Evolutionary conservation across 2,888 invertebrate genomes (phyloP), one percentile per base, ranked within the genome.

Genomic region (Noctuana brunneofusca): DNA sequence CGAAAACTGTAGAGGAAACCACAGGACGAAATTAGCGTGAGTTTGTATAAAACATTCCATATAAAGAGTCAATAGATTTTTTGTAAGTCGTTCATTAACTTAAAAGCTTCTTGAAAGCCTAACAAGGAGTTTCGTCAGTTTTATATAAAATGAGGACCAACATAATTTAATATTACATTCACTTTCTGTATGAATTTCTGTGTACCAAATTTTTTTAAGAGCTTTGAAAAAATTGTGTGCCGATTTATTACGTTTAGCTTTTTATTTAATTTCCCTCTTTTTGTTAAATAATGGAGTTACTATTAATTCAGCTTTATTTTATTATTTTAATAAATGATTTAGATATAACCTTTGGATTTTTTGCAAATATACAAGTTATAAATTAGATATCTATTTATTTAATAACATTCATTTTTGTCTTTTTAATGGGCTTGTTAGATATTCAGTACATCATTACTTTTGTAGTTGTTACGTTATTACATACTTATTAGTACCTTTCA

Each of bases 111-210:
- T 89, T 81, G 86, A 86, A 86, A 88, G 87, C 87, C 82, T 84
- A 87, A 89, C 86, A 89, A 89, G 87, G 78, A 82, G 86, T 86
- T 85, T 85, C 87, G 86, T 88, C 88, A 87, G 88, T 87, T 86
- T 87, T 84, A 81, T 74, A 76, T 78, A 87, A 87, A 89, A 87
- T 79, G 83, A 83, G 84, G 80, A 80, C 82, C 83, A 87, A 87
- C 86, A 86, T 89, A 88, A 90, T 90, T 88, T 87, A 88, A 89
- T 89, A 89, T 89, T 89, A 88, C 72, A 88, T 89, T 89, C 87
- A 87, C 86, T 88, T 83, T 86, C 83, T 83, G 83, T 88, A 85
- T 85, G 85, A 87, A 84, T 85, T 84, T 85, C 80, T 81, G 80
- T 86, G 79, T 83, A 82, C 78, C 75, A 79, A 80, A 78, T 79